A percentile compares a stretch with the other conserved stretches of the same genome.
Conservation (phyloP, 1,140 invertebrate genomes). For the Papilio polytes region DNA sequence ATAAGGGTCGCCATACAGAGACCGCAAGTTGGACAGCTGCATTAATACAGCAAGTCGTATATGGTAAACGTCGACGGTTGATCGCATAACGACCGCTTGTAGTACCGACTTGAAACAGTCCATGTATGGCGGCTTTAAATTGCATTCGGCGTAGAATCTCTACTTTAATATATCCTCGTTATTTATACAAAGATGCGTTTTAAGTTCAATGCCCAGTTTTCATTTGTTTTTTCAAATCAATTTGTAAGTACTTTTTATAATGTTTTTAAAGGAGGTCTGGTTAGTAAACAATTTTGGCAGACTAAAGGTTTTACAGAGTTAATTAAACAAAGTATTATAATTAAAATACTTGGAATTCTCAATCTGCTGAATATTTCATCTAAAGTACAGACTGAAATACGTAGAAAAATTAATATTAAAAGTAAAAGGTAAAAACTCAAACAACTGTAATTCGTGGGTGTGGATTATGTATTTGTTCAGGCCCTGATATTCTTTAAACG, state of each 20-base stretch:
- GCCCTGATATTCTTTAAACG: not conserved
- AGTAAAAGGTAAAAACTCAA: not conserved
- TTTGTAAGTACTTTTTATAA: not conserved
- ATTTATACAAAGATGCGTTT: not conserved
- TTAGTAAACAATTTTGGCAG: no score
- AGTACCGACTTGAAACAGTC: not conserved
- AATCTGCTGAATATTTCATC: no score
- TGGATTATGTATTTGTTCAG: not conserved
- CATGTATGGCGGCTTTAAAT: not conserved
- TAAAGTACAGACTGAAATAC: no score
- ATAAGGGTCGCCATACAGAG: not conserved
- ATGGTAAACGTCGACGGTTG: not conserved
- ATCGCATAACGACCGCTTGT: not conserved
- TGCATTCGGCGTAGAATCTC: not conserved
- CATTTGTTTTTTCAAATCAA: not conserved
- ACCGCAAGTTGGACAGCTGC: not conserved
- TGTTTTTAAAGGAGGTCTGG: no score
- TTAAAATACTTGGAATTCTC: no score
- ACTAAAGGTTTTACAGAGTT: no score
- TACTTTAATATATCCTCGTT: not conserved
- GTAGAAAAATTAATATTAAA: no score
- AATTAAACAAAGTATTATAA: no score
- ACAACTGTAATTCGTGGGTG: not conserved
- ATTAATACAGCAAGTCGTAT: not conserved
- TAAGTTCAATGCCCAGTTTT: not conserved